Conservation (phyloP, 2,113 vertebrate species). For the Pseudolaguvia tuberculata region DNA sequence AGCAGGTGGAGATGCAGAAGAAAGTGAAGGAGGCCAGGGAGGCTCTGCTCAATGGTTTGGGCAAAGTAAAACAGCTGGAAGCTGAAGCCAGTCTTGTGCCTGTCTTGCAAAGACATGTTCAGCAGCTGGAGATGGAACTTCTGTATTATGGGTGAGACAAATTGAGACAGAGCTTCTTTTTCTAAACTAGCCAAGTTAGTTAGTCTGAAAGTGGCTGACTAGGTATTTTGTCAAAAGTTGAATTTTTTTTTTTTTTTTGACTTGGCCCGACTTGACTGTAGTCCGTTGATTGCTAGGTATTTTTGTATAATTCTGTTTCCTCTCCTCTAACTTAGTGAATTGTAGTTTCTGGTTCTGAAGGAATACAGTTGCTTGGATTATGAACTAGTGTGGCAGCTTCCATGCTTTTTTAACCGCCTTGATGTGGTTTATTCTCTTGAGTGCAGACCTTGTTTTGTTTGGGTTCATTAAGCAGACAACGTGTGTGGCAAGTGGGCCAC, state of each 20-base stretch:
- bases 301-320: conserved; percentile 43
- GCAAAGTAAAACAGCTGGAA: conserved; percentile 88
- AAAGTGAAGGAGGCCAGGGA: conserved; percentile 83
- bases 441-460: conserved; percentile 62
- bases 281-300: not conserved
- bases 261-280: not conserved
- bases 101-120: conserved; percentile 69
- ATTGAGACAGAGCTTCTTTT: not conserved
- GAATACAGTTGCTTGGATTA: conserved; percentile 50
- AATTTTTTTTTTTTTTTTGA: not conserved
- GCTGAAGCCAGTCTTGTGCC: conserved; percentile 75
- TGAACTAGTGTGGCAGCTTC: conserved; percentile 51
- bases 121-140: conserved; percentile 79
- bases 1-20: conserved; percentile 80
- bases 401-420: conserved; percentile 56
- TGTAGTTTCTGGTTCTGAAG: conserved; percentile 46
- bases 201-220: not conserved
- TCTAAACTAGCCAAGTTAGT: not conserved
- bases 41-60: conserved; percentile 72
- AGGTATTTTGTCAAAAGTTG: not conserved
- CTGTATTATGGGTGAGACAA: conserved; percentile 77
- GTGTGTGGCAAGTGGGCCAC: conserved; percentile 63
- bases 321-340: conserved; percentile 46
- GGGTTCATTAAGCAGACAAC: conserved; percentile 57
- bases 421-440: conserved; percentile 58